Evolutionary conservation across 2,888 invertebrate genomes (phyloP), one percentile per base, ranked within the genome.

Genomic region (Lordiphosa andalusiaca): DNA sequence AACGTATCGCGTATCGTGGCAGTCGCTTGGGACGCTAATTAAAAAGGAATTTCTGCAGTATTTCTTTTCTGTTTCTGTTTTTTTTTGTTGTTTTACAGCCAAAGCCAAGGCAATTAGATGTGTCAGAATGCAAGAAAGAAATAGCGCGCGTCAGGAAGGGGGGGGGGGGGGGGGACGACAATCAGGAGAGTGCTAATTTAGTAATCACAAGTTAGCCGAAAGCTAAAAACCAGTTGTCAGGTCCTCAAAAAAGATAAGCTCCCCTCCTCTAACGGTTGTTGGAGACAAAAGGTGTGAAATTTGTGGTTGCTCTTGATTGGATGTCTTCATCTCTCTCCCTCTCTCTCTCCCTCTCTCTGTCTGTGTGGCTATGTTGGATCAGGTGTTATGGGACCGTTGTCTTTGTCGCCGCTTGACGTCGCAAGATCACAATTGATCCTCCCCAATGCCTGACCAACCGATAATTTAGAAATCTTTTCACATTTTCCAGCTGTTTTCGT

Each of bases 111-210:
- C 73, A 74, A 74, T 74, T 74, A 74, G 77, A 77, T 64, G 59
- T 62, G 51, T 47, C 61, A 62, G 68, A 53, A 23, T 10, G n/a
- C 48, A 48, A 6, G 38, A 16, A 35, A 23, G 38, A 39, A 25
- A 25, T 6, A 25, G 23, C 23, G 23, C 23, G 38, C 16, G 16
- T 16, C 16, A n/a, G 35, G 30, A 6, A 16, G 4, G 35, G 38
- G 6, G 4, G 10, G 23, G 37, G 6, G 36, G 37, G 4, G 10
- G 23, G 37, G 4, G 36, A 35, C 41, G 66, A 61, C 68, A 73
- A 67, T 69, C 76, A 80, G 81, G 69, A 71, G 75, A 75, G 70
- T 75, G 73, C 78, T 77, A 81, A 75, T 74, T 74, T 81, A 73
- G 75, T 63, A 81, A 81, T 75, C 78, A 78, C 80, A 75, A 77